Percentiles rank a stretch among this genome's conserved stretches.
phyloP scores from a whole-genome alignment of 2,113 vertebrate species.

The Anthoscopus minutus region DNA sequence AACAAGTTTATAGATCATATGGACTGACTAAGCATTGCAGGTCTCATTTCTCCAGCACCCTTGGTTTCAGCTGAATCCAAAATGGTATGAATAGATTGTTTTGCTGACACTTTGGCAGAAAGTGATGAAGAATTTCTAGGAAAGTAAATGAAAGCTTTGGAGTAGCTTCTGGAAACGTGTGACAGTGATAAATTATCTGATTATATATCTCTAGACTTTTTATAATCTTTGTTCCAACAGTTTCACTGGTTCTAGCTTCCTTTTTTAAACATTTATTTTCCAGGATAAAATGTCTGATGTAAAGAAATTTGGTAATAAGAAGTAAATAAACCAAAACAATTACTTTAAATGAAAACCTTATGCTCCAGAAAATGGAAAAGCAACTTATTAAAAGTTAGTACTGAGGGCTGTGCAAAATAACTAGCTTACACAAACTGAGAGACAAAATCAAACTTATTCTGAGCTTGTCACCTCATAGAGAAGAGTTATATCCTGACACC shows the following conservation, averaged over 20 bases:
- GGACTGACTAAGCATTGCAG: not conserved
- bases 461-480: not conserved
- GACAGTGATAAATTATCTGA: not conserved
- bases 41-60: not conserved
- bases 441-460: not conserved
- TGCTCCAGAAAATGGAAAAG: not conserved
- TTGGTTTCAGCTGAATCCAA: not conserved
- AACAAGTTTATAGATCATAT: not conserved
- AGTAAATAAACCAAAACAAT: not conserved
- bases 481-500: not conserved
- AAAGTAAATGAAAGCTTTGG: not conserved
- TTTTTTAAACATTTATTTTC: not conserved
- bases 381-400: not conserved
- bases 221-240: not conserved
- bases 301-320: not conserved
- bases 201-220: not conserved
- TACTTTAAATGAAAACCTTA: not conserved
- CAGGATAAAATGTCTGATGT: not conserved
- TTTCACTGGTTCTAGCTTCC: not conserved
- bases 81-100: not conserved
- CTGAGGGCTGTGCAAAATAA: not conserved
- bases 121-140: not conserved
- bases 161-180: not conserved
- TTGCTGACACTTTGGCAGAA: not conserved
- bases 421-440: not conserved